Evolutionary conservation across 2,888 invertebrate genomes (phyloP).

Genomic region (Brachyptera risi): DNA sequence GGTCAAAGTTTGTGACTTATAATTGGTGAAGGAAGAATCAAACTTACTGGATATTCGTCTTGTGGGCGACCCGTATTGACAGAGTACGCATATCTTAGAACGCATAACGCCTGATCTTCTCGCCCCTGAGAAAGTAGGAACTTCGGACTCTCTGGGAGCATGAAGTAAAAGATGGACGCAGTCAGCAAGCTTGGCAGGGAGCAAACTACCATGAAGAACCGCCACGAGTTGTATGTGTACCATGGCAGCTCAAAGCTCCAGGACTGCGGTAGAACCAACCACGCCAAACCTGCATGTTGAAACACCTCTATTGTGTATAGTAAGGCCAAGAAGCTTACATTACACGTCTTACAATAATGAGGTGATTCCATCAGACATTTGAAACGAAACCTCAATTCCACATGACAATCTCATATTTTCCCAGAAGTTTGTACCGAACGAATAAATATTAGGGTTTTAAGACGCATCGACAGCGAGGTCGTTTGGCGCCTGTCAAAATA

Average conservation of each 20-base stretch:
- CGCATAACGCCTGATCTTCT: constrained; percentile 38
- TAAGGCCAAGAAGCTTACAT: too few relatives aligned
- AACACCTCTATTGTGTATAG: too few relatives aligned
- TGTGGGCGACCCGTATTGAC: constrained; percentile 26
- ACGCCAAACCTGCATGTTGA: constrained; percentile 38
- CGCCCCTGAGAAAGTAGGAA: constrained; percentile 40
- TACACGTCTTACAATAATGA: too few relatives aligned
- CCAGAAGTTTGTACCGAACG: too few relatives aligned
- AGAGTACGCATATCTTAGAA: constrained; percentile 39
- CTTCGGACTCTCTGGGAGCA: constrained; percentile 44
- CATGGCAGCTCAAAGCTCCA: constrained; percentile 36
- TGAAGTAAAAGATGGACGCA: constrained; percentile 38
- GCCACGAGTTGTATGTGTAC: constrained; percentile 41
- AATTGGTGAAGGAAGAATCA: too few relatives aligned
- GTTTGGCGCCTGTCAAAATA: too few relatives aligned
- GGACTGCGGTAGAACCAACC: constrained; percentile 42
- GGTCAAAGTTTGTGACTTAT: too few relatives aligned
- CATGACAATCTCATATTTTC: too few relatives aligned
- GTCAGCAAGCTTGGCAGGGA: constrained; percentile 41
- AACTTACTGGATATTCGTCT: constrained; percentile 27
- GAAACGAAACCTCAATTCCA: too few relatives aligned
- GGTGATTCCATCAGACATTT: too few relatives aligned
- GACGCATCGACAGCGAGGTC: too few relatives aligned
- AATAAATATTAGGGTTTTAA: too few relatives aligned
- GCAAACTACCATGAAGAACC: constrained; percentile 42